Evolutionary conservation across 1,140 invertebrate genomes (phyloP).

Genomic region (Pseudomyrmex dendroicus): DNA sequence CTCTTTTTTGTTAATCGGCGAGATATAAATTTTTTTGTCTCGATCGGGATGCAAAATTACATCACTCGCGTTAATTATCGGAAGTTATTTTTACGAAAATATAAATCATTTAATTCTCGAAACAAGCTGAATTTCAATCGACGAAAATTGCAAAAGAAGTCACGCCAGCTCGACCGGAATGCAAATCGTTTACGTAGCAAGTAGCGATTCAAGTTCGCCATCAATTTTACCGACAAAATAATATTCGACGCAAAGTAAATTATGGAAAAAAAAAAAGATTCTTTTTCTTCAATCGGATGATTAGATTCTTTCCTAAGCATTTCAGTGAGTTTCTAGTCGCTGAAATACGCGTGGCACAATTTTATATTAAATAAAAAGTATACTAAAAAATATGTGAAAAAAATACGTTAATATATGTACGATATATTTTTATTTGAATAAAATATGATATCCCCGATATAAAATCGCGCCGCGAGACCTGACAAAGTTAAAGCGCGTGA

Average conservation of each 20-base stretch:
- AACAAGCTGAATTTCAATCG: constrained; percentile 38
- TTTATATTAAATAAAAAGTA: too few relatives aligned
- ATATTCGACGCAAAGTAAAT: constrained; percentile 39
- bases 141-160: constrained; percentile 29
- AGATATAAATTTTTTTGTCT: background rate
- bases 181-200: constrained; percentile 40
- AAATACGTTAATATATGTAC: too few relatives aligned
- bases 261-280: constrained; percentile 11
- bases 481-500: constrained; percentile 6
- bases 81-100: background rate
- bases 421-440: too few relatives aligned
- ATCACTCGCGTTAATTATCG: background rate
- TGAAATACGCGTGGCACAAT: background rate
- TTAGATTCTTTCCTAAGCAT: background rate
- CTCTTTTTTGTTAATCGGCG: background rate
- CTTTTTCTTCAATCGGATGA: background rate
- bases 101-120: constrained; percentile 39
- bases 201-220: constrained; percentile 12
- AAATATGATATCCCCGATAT: too few relatives aligned
- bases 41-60: constrained; percentile 6
- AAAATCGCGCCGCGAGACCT: too few relatives aligned
- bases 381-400: too few relatives aligned
- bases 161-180: constrained; percentile 31
- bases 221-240: constrained; percentile 12
- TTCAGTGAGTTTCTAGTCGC: background rate